Conservation (phyloP, 2,888 invertebrate species). For the Dromius quadrimaculatus region DNA sequence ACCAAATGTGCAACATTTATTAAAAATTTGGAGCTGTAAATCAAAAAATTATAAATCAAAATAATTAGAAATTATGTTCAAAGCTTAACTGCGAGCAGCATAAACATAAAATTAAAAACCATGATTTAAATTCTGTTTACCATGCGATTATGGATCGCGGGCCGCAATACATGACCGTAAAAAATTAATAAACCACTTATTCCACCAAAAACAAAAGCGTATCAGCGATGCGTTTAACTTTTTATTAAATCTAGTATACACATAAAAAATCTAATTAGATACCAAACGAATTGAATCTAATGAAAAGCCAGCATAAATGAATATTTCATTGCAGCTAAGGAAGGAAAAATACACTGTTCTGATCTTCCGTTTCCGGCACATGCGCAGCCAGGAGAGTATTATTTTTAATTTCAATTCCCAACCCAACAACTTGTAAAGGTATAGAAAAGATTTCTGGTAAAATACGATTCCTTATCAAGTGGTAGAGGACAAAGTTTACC, state of each 20-base stretch:
- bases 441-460: too few relatives aligned
- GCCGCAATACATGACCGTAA: slow-evolving; percentile 6
- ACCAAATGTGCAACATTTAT: neutral
- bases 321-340: slow-evolving; percentile 20
- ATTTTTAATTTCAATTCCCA: too few relatives aligned
- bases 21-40: neutral
- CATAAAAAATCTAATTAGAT: slow-evolving; percentile 30
- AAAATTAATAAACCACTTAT: slow-evolving; percentile 22
- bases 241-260: slow-evolving; percentile 21
- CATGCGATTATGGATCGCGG: neutral
- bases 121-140: slow-evolving; percentile 5
- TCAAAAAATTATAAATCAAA: slow-evolving; percentile 27
- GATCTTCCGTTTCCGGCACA: slow-evolving; percentile 2
- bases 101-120: slow-evolving; percentile 4
- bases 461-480: too few relatives aligned
- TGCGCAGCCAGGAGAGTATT: too few relatives aligned
- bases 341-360: neutral
- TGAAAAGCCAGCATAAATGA: slow-evolving; percentile 21
- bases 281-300: slow-evolving; percentile 29
- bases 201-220: neutral
- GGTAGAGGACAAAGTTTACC: too few relatives aligned
- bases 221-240: slow-evolving; percentile 19
- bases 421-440: too few relatives aligned
- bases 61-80: slow-evolving; percentile 20
- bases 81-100: slow-evolving; percentile 3